Conservation (phyloP, 2,888 invertebrate species). For the Agrochola circellaris region DNA sequence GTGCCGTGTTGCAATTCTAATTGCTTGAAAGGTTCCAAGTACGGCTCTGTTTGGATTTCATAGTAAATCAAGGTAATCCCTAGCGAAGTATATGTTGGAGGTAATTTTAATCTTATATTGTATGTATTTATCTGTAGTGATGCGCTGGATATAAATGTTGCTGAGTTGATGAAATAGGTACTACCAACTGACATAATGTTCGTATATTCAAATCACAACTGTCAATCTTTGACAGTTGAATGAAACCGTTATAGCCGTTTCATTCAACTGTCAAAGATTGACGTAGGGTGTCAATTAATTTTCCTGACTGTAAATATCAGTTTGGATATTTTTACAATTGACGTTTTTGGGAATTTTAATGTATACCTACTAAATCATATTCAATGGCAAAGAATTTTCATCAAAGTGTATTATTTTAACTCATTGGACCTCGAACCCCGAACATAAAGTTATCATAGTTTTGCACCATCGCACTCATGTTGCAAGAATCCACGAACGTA, state of each 20-base stretch:
- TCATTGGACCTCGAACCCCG: no score
- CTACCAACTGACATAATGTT: background rate
- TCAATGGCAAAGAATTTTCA: background rate
- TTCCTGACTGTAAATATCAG: no score
- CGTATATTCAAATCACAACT: background rate
- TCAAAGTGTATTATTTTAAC: no score
- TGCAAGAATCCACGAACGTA: background rate
- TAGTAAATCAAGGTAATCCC: constrained; percentile 4
- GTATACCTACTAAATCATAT: background rate
- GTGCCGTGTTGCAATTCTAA: constrained; percentile 49
- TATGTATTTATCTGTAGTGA: background rate
- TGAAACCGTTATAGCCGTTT: no score
- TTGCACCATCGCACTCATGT: no score
- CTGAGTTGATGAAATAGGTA: background rate
- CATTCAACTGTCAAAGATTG: no score
- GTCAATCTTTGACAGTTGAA: no score
- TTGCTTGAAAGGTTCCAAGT: constrained; percentile 56
- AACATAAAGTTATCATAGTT: no score
- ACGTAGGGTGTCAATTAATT: background rate
- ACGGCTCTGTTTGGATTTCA: constrained; percentile 11
- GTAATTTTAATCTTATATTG: constrained; percentile 3
- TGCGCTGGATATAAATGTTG: background rate
- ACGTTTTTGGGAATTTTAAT: background rate
- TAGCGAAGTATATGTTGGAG: background rate
- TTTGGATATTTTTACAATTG: background rate